phyloP scores from a whole-genome alignment of 2,888 invertebrate genomes.

The Drosophila neoperkinsi region DNA sequence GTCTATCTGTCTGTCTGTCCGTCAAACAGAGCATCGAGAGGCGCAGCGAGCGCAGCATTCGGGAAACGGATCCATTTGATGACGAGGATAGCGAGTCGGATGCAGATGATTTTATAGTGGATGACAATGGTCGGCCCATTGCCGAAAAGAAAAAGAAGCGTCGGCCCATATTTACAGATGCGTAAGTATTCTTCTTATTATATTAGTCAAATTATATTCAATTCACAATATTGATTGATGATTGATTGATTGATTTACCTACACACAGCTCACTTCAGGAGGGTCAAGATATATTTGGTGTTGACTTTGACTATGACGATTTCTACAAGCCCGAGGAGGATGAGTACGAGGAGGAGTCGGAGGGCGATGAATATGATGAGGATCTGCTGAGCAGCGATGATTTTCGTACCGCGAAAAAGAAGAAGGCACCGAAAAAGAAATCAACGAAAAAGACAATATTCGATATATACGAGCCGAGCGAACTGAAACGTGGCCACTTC shows the following conservation, averaged over 20 bases:
- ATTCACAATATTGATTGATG: background rate
- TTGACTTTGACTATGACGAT: conserved; percentile 98
- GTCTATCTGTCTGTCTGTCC: background rate
- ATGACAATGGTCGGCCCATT: conserved; percentile 96
- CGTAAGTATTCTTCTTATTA: conserved; percentile 87
- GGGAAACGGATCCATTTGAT: conserved; percentile 86
- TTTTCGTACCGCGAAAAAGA: conserved; percentile 88
- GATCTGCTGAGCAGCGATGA: conserved; percentile 89
- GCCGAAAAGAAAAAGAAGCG: conserved; percentile 92
- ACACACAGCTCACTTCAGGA: conserved; percentile 93
- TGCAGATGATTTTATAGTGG: conserved; percentile 98
- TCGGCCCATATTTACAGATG: conserved; percentile 93
- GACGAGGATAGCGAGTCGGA: conserved; percentile 94
- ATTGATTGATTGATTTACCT: conserved; percentile 1
- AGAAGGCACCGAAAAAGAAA: conserved; percentile 91
- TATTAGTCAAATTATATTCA: background rate
- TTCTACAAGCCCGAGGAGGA: conserved; percentile 95
- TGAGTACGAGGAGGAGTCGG: conserved; percentile 90
- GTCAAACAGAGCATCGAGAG: conserved; percentile 90
- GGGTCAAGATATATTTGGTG: conserved; percentile 99
- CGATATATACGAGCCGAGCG: conserved; percentile 98
- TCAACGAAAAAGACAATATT: conserved; percentile 94
- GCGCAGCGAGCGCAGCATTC: conserved; percentile 89
- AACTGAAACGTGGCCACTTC: conserved; percentile 97
- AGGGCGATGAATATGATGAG: conserved; percentile 92